Evolutionary conservation across 1,140 invertebrate species (phyloP).

Genomic region (Drosophila hydei): DNA sequence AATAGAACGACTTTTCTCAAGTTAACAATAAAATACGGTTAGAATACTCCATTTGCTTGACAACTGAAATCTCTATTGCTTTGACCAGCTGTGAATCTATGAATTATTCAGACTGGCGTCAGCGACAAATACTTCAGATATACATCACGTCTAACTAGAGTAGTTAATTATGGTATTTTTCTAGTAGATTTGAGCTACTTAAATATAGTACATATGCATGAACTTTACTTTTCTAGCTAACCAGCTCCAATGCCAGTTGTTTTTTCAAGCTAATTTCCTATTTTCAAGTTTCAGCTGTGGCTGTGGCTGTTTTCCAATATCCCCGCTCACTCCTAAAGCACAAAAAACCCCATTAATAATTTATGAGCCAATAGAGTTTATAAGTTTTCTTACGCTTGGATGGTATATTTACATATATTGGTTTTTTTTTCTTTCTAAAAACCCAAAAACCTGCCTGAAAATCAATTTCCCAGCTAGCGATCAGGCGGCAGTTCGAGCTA

Average conservation of each 20-base stretch:
- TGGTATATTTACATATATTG: not conserved
- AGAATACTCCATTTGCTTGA: no score
- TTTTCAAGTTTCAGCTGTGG: constrained; percentile 3
- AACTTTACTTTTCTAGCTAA: not conserved
- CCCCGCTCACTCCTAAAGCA: not conserved
- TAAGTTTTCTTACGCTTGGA: not conserved
- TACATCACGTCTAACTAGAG: no score
- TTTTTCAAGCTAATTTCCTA: not conserved
- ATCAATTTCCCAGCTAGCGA: constrained; percentile 3
- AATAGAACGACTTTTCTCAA: no score
- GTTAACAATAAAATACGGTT: no score
- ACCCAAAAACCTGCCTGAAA: not conserved
- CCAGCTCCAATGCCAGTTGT: not conserved
- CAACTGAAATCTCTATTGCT: no score
- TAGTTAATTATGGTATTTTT: not conserved
- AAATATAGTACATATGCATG: not conserved
- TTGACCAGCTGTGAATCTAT: no score
- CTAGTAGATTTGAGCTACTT: not conserved
- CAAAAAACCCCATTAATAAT: not conserved
- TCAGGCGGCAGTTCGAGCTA: constrained; percentile 27
- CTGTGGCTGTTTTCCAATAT: not conserved
- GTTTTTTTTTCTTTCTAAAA: not conserved
- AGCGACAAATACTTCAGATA: no score
- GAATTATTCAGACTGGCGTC: no score
- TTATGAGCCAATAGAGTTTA: constrained; percentile 3